Evolutionary conservation across 2,113 vertebrate species (phyloP).

Genomic region (Callipepla squamata): DNA sequence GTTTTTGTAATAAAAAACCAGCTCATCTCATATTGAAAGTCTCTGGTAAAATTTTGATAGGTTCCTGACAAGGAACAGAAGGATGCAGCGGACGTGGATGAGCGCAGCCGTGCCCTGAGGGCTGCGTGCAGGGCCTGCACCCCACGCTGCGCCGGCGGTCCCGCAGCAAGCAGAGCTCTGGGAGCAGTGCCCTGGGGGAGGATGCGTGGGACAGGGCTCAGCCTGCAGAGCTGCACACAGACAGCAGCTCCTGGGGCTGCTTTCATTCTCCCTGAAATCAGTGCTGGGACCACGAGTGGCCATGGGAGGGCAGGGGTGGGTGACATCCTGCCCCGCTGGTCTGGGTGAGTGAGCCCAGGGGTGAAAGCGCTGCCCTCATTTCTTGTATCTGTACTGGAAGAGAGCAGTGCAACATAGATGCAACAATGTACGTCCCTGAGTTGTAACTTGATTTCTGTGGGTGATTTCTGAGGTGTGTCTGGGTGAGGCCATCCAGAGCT

Average conservation of each 20-base stretch:
- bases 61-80: not conserved
- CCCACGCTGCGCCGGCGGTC: not conserved
- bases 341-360: not conserved
- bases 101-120: not conserved
- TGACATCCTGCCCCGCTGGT: not conserved
- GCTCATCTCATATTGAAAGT: not conserved
- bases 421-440: fast-evolving
- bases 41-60: not conserved
- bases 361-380: fast-evolving
- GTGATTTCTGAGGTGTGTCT: not conserved
- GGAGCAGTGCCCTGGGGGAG: too few species aligned
- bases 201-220: not conserved
- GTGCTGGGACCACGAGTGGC: too few species aligned
- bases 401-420: fast-evolving
- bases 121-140: not conserved
- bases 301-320: not conserved
- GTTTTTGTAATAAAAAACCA: not conserved
- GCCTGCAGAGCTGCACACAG: not conserved
- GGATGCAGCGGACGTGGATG: not conserved
- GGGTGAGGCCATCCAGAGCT: not conserved
- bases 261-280: not conserved
- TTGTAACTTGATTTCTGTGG: fast-evolving
- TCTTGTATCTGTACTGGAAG: not conserved
- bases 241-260: not conserved
- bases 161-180: not conserved